Evolutionary conservation across 2,113 vertebrate species (phyloP).

Genomic region (Sylvia atricapilla): DNA sequence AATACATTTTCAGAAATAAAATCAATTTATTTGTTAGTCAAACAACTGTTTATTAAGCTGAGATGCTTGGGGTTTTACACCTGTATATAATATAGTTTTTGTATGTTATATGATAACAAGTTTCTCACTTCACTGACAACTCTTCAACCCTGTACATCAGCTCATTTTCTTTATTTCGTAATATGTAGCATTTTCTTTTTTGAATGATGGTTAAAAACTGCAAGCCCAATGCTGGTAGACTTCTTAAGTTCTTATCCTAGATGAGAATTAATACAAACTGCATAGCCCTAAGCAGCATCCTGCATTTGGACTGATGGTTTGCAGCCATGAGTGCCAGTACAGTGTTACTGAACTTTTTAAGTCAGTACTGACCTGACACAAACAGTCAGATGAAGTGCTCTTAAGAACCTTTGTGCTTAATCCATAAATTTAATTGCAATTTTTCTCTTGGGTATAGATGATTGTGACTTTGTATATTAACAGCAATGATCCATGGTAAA

Average conservation of each 20-base stretch:
- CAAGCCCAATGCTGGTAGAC: not conserved
- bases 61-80: not conserved
- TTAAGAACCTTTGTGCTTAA: not conserved
- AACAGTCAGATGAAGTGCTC: not conserved
- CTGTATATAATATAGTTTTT: not conserved
- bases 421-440: not conserved
- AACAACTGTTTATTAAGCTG: not conserved
- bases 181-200: not conserved
- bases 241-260: not conserved
- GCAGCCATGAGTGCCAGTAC: not conserved
- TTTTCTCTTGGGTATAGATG: not conserved
- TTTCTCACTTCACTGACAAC: not conserved
- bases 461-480: not conserved
- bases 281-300: not conserved
- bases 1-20: not conserved
- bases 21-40: not conserved
- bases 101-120: rapidly evolving
- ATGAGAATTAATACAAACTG: not conserved
- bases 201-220: not conserved
- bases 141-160: not conserved
- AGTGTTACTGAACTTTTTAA: not conserved
- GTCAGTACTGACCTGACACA: not conserved
- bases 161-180: not conserved
- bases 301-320: not conserved
- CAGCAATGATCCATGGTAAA: not conserved